Evolutionary conservation across 2,797 vertebrate species (phyloP).

Genomic region (Fistularia commersonii): DNA sequence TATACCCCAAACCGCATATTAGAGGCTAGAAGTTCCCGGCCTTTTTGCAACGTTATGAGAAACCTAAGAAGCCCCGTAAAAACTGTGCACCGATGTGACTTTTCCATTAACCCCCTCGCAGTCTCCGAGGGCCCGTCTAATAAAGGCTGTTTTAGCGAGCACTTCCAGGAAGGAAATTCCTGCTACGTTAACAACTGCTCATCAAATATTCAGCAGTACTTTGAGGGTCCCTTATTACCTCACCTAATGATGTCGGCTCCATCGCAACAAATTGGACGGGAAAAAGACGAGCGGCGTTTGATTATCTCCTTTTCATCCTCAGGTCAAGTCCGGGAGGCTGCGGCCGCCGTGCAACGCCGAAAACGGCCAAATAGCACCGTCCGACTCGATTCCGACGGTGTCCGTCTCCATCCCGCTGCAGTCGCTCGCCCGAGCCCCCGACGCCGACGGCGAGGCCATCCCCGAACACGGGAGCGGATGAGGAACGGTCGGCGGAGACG

Average conservation of each 20-base stretch:
- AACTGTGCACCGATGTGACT: conserved; percentile 3
- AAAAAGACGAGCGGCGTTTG: neutral
- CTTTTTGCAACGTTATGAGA: neutral
- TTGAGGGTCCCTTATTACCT: conserved; percentile 24
- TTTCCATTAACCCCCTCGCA: conserved; percentile 11
- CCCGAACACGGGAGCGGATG: conserved; percentile 62
- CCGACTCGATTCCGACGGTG: conserved; percentile 59
- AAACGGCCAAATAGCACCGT: conserved; percentile 43
- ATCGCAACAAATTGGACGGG: conserved; percentile 6
- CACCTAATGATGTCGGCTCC: conserved; percentile 20
- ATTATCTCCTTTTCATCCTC: conserved; percentile 5
- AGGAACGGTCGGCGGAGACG: conserved; percentile 33
- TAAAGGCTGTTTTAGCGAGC: conserved; percentile 27
- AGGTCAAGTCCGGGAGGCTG: conserved; percentile 54
- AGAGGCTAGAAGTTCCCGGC: no score
- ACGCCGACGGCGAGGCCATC: conserved; percentile 36
- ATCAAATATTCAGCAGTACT: conserved; percentile 62
- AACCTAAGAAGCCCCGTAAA: conserved; percentile 3
- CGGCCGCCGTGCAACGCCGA: conserved; percentile 38
- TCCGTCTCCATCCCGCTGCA: conserved; percentile 67
- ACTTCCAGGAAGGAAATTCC: conserved; percentile 50
- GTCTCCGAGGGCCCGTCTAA: conserved; percentile 19
- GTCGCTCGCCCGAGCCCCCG: conserved; percentile 46
- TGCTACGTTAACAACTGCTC: conserved; percentile 46
- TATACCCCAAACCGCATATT: no score